Percentiles rank a stretch among this genome's conserved stretches.
Conservation (phyloP, 2,113 vertebrate species). For the Mobula birostris region DNA sequence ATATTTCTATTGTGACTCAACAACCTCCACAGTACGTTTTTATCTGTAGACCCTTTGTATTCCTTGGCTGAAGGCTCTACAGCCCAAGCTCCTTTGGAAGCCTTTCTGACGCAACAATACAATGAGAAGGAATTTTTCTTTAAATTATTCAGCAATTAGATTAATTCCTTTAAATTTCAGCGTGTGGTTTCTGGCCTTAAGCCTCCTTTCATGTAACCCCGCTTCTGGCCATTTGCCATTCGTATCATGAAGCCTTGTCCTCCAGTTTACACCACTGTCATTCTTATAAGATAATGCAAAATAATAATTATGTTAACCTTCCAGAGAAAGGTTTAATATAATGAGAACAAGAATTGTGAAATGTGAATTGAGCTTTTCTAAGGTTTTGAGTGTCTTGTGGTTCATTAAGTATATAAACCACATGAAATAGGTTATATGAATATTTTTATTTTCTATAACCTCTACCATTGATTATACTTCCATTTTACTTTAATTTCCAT, state of each 20-base stretch:
- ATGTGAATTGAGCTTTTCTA: neutral
- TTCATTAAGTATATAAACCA: neutral
- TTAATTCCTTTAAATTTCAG: neutral
- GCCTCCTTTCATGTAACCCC: neutral
- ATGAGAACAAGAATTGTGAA: neutral
- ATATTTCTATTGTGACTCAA: neutral
- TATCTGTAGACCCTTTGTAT: neutral
- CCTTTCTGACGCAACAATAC: neutral
- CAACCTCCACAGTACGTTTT: neutral
- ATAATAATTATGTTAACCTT: neutral
- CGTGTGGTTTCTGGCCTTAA: neutral
- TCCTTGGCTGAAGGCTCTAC: neutral
- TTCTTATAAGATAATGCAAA: neutral
- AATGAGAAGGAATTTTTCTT: neutral
- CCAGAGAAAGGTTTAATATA: neutral
- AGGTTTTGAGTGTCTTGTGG: neutral
- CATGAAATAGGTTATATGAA: neutral
- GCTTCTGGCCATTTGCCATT: neutral
- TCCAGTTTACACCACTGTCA: neutral
- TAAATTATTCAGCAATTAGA: neutral
- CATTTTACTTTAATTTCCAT: too few relatives aligned
- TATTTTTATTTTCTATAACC: neutral
- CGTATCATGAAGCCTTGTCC: too few relatives aligned
- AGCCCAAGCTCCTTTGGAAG: neutral
- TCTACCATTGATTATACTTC: neutral